A percentile compares a stretch with the other conserved stretches of the same genome.
phyloP scores from a whole-genome alignment of 2,888 invertebrate genomes.

The Microctonus aethiopoides region DNA sequence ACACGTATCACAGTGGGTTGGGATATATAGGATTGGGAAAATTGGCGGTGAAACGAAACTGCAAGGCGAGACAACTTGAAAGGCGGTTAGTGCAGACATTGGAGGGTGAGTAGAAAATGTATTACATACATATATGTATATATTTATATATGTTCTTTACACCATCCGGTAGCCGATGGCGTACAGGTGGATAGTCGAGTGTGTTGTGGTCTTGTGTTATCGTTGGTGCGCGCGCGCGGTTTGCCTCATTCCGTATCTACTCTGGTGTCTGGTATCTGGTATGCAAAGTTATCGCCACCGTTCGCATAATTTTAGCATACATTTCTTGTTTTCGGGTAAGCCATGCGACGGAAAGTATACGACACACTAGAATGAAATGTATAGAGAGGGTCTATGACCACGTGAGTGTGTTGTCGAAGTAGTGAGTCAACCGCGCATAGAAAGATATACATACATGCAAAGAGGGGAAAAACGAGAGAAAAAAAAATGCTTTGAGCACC shows the following conservation, averaged over 20 bases:
- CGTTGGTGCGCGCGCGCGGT: slow-evolving; percentile 50
- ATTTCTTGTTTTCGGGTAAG: slow-evolving; percentile 55
- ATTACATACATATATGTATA: slow-evolving; percentile 24
- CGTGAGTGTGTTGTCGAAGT: not conserved
- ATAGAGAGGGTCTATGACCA: not conserved
- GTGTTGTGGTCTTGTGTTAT: slow-evolving; percentile 40
- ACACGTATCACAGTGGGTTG: not conserved
- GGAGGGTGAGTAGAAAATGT: not conserved
- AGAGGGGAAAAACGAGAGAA: not conserved
- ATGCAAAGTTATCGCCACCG: slow-evolving; percentile 52
- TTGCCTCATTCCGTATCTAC: slow-evolving; percentile 49
- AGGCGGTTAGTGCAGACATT: slow-evolving; percentile 19
- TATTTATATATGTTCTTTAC: slow-evolving; percentile 9
- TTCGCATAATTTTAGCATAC: slow-evolving; percentile 56
- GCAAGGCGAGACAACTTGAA: slow-evolving; percentile 17
- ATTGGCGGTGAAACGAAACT: slow-evolving; percentile 40
- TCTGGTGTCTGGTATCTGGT: slow-evolving; percentile 51
- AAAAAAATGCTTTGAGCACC: not conserved
- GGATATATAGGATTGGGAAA: slow-evolving; percentile 32
- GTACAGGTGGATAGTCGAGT: slow-evolving; percentile 37
- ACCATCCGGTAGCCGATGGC: slow-evolving; percentile 22
- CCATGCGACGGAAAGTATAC: slow-evolving; percentile 35
- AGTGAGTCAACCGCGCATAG: not conserved
- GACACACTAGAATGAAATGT: not conserved
- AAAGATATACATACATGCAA: not conserved